These are phyloP conservation scores for Ramphastos sulfuratus DNA, from an alignment of 2,113 vertebrate species.

Conservation along the genomic window DNA sequence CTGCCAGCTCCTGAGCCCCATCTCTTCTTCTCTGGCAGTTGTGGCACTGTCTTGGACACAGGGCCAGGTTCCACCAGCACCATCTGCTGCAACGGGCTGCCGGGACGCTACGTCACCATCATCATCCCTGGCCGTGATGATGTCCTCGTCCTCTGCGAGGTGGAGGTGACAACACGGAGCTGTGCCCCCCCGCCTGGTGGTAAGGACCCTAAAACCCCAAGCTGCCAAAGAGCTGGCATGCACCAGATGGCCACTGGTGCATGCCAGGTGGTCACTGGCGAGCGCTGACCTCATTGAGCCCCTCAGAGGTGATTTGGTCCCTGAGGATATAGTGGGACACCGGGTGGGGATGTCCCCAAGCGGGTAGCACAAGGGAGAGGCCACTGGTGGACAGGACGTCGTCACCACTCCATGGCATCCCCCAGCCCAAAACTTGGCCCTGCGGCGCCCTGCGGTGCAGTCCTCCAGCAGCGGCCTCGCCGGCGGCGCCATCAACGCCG, in stretches of 20 bases:
- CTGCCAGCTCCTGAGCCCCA: no score
- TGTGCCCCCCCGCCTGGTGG: neutral
- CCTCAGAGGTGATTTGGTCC: fast-evolving
- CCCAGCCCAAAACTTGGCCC: neutral
- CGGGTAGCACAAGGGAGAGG: neutral
- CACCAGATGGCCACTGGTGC: neutral
- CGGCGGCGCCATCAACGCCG: neutral
- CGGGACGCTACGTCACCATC: neutral
- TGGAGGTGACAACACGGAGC: neutral
- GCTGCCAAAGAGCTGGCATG: fast-evolving
- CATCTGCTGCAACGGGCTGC: neutral
- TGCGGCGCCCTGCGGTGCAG: neutral
- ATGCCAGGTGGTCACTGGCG: fast-evolving
- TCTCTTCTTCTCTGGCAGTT: neutral
- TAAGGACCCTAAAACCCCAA: neutral
- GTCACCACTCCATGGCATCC: neutral
- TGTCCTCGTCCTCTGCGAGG: neutral
- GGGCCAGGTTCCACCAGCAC: neutral
- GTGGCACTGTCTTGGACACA: neutral
- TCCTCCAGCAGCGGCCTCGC: neutral
- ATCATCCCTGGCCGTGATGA: neutral
- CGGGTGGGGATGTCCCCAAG: neutral
- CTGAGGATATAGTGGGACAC: neutral
- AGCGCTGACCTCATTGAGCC: fast-evolving
- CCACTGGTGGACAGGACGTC: no score